phyloP scores from a whole-genome alignment of 2,888 invertebrate species.

The Nephrotoma guestfalica region DNA sequence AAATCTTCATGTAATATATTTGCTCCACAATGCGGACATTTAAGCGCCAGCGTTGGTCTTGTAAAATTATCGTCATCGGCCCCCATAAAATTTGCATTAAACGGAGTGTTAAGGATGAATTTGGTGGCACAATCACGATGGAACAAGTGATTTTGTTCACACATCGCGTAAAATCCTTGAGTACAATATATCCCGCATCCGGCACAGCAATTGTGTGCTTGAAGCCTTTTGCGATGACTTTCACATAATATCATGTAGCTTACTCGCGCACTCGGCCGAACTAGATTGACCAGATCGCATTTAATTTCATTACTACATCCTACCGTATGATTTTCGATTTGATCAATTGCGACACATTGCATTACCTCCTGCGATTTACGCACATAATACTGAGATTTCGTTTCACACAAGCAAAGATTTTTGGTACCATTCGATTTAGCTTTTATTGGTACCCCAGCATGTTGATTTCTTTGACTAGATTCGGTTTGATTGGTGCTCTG shows the following conservation, averaged over 20 bases:
- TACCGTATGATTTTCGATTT: slow-evolving; percentile 55
- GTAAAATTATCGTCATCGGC: slow-evolving; percentile 18
- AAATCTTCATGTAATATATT: slow-evolving; percentile 39
- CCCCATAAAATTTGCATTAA: slow-evolving; percentile 31
- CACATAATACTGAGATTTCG: slow-evolving; percentile 36
- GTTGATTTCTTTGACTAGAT: background rate
- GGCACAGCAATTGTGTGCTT: slow-evolving; percentile 77
- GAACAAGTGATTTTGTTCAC: slow-evolving; percentile 63
- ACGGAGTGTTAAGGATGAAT: slow-evolving; percentile 27
- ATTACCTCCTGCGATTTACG: slow-evolving; percentile 39
- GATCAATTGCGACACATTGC: slow-evolving; percentile 63
- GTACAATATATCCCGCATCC: slow-evolving; percentile 83
- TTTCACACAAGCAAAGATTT: slow-evolving; percentile 37
- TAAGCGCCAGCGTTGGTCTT: slow-evolving; percentile 25
- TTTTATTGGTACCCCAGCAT: background rate
- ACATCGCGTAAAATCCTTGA: slow-evolving; percentile 77
- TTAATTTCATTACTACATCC: slow-evolving; percentile 64
- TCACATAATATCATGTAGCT: slow-evolving; percentile 70
- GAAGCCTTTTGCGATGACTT: slow-evolving; percentile 59
- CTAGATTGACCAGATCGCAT: slow-evolving; percentile 40
- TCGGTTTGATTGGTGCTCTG: background rate
- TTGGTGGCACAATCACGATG: slow-evolving; percentile 61
- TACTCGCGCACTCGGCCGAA: slow-evolving; percentile 55
- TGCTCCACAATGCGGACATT: slow-evolving; percentile 61
- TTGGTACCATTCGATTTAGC: background rate